A percentile compares a stretch with the other conserved stretches of the same genome.
phyloP scores from a whole-genome alignment of 2,113 vertebrate genomes.

The Coturnix japonica region DNA sequence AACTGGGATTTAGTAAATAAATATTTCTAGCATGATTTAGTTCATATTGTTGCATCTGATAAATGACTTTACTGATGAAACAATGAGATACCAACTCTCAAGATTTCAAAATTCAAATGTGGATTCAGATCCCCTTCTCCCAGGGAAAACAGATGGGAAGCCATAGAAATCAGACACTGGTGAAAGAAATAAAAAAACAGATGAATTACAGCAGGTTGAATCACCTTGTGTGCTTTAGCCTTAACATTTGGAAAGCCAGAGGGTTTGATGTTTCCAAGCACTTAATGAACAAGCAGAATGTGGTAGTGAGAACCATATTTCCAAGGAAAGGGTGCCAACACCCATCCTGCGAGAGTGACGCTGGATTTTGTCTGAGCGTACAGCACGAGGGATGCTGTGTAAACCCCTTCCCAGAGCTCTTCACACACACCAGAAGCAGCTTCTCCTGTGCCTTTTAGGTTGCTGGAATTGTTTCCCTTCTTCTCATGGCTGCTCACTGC shows the following conservation, averaged over 20 bases:
- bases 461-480: not conserved
- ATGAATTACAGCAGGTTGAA: not conserved
- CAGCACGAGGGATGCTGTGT: not conserved
- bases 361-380: not conserved
- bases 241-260: not conserved
- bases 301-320: not conserved
- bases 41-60: not conserved
- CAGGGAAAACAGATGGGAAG: not conserved
- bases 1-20: not conserved
- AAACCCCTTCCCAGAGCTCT: not conserved
- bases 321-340: not conserved
- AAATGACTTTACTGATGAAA: not conserved
- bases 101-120: not conserved
- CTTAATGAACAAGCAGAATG: not conserved
- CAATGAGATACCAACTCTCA: not conserved
- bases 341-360: not conserved
- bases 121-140: not conserved
- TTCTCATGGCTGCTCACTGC: not conserved
- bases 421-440: not conserved
- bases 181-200: not conserved
- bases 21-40: not conserved
- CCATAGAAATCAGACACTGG: rapidly evolving
- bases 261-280: not conserved
- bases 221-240: not conserved
- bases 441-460: not conserved